Percentiles rank a stretch among this genome's conserved stretches.
phyloP scores from a whole-genome alignment of 2,888 invertebrate species.

The Cryptocephalus moraei region DNA sequence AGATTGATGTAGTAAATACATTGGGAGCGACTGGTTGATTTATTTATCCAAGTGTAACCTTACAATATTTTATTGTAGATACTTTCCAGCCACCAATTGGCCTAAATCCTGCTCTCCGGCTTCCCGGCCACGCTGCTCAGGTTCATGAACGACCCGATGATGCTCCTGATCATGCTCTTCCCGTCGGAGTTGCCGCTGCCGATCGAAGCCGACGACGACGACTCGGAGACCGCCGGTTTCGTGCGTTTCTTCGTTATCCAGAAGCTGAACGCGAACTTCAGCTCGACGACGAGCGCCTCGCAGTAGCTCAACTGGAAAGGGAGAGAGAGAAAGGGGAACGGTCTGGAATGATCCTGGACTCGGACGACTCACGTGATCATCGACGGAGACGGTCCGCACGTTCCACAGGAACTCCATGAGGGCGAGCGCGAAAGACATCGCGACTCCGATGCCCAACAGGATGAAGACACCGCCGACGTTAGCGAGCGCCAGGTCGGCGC shows the following conservation, averaged over 20 bases:
- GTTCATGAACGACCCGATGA: too few relatives aligned
- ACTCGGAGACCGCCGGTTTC: constrained; percentile 20
- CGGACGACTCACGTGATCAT: constrained; percentile 56
- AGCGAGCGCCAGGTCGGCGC: constrained; percentile 52
- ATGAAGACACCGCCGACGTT: constrained; percentile 90
- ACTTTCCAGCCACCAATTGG: too few relatives aligned
- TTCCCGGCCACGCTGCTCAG: too few relatives aligned
- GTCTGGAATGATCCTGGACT: too few relatives aligned
- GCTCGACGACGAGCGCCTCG: constrained; percentile 59
- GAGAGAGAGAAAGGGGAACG: not conserved
- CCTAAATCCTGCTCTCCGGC: too few relatives aligned
- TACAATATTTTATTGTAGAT: too few relatives aligned
- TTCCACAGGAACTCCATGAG: constrained; percentile 79
- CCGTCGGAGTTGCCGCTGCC: too few relatives aligned
- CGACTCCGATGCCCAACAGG: constrained; percentile 65
- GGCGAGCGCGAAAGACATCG: constrained; percentile 62
- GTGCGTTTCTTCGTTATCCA: constrained; percentile 63
- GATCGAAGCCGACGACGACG: constrained; percentile 5
- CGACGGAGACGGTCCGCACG: constrained; percentile 63
- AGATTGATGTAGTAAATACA: too few relatives aligned
- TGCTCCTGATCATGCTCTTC: too few relatives aligned
- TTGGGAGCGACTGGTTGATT: too few relatives aligned
- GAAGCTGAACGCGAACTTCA: constrained; percentile 59
- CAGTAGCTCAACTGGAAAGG: constrained; percentile 51
- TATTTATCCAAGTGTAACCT: too few relatives aligned